A percentile compares a stretch with the other conserved stretches of the same genome.
Evolutionary conservation across 1,140 invertebrate species (phyloP).

Genomic region (Ceratina japonica): DNA sequence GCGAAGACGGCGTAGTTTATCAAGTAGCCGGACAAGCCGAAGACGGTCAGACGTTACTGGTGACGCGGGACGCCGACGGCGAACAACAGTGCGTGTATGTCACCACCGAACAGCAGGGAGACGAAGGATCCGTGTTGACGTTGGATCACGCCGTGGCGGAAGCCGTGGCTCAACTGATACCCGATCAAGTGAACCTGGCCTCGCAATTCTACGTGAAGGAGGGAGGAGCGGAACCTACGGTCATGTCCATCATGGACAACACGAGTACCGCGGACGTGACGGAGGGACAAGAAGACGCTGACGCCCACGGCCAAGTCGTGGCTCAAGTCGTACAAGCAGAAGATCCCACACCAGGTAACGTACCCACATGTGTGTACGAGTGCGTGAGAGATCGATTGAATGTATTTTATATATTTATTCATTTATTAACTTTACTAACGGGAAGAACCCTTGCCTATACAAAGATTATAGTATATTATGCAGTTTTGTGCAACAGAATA

Average conservation of each 20-base stretch:
- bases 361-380: neutral
- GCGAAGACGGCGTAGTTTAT: slow-evolving; percentile 80
- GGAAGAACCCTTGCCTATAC: too few relatives aligned
- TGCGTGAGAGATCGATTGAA: neutral
- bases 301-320: slow-evolving; percentile 85
- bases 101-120: slow-evolving; percentile 82
- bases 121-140: slow-evolving; percentile 82
- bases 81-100: slow-evolving; percentile 86
- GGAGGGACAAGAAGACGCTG: slow-evolving; percentile 68
- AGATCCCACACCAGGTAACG: slow-evolving; percentile 86
- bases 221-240: slow-evolving; percentile 74
- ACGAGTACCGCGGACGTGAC: slow-evolving; percentile 60
- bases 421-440: too few relatives aligned
- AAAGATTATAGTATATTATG: too few relatives aligned
- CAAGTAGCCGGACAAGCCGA: slow-evolving; percentile 88
- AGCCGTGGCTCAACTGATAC: slow-evolving; percentile 79
- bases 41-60: slow-evolving; percentile 85
- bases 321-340: slow-evolving; percentile 91
- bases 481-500: too few relatives aligned
- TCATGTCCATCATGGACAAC: slow-evolving; percentile 78
- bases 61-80: slow-evolving; percentile 84
- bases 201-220: slow-evolving; percentile 82
- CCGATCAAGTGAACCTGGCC: slow-evolving; percentile 74
- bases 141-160: slow-evolving; percentile 83
- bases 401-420: too few relatives aligned